Evolutionary conservation across 2,888 invertebrate species (phyloP).

Genomic region (Drosophila sordidula): DNA sequence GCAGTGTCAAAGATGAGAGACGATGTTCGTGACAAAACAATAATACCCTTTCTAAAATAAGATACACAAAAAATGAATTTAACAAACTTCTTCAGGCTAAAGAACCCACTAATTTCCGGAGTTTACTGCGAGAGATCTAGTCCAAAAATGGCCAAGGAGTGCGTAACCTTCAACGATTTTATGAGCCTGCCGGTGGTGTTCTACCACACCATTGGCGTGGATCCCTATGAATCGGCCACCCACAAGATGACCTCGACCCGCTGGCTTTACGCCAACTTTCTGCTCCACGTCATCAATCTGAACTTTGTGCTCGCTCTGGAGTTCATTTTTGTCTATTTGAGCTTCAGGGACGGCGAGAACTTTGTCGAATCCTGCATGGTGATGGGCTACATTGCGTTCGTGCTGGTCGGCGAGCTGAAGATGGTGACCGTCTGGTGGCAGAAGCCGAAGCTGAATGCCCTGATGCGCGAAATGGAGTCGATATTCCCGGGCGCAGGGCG

Average conservation of each 20-base stretch:
- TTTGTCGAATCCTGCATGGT: slow-evolving; percentile 40
- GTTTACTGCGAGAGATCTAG: neutral
- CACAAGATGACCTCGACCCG: neutral
- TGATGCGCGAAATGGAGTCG: slow-evolving; percentile 56
- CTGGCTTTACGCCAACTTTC: slow-evolving; percentile 15
- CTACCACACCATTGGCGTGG: slow-evolving; percentile 39
- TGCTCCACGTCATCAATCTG: slow-evolving; percentile 22
- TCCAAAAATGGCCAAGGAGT: slow-evolving; percentile 3
- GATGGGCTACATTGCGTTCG: slow-evolving; percentile 27
- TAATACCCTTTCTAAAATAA: too few species aligned
- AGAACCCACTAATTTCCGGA: neutral
- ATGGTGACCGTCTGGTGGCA: slow-evolving; percentile 34
- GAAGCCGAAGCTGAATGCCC: slow-evolving; percentile 42
- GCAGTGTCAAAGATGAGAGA: too few species aligned
- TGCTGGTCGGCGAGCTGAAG: slow-evolving; percentile 31
- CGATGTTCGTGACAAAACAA: too few species aligned
- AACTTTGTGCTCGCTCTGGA: slow-evolving; percentile 28
- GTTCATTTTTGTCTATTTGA: slow-evolving; percentile 9
- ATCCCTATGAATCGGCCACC: slow-evolving; percentile 32
- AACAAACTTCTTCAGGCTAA: too few species aligned
- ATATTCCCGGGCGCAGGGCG: slow-evolving; percentile 54
- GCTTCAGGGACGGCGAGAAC: slow-evolving; percentile 22
- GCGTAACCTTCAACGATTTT: slow-evolving; percentile 36
- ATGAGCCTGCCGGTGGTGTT: slow-evolving; percentile 38
- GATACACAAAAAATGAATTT: too few species aligned